These are phyloP conservation scores for Crotalus viridis DNA, from an alignment of 2,113 vertebrate genomes.

Conservation along the genomic window DNA sequence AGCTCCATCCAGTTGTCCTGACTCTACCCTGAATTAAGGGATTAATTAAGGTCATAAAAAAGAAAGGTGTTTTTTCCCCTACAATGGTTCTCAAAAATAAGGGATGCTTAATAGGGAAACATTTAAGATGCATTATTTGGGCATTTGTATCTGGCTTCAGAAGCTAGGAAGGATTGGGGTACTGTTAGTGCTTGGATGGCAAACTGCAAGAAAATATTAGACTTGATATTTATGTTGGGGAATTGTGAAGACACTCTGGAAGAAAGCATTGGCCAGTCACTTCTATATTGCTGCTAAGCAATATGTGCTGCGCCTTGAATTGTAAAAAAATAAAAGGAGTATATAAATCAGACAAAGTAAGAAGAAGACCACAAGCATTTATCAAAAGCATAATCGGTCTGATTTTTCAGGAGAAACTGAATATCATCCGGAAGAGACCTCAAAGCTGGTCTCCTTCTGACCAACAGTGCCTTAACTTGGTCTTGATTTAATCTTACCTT, in stretches of 20 bases:
- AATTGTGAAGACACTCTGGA: neutral
- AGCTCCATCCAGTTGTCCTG: neutral
- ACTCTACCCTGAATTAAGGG: neutral
- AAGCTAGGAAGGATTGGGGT: neutral
- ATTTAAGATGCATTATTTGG: neutral
- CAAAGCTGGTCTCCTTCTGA: neutral
- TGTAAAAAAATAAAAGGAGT: neutral
- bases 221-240: neutral
- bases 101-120: neutral
- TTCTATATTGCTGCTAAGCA: neutral
- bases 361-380: neutral
- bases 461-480: neutral
- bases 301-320: neutral
- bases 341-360: neutral
- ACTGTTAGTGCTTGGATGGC: neutral
- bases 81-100: neutral
- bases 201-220: neutral
- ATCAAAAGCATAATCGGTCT: neutral
- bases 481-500: neutral
- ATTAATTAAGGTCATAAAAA: neutral
- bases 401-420: neutral
- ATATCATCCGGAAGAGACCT: neutral
- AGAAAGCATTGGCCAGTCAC: neutral
- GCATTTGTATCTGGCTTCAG: neutral
- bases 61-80: fast-evolving